Base-by-base conservation (phyloP, 2,888 invertebrate genomes). In the Clitarchus hookeri region DNA sequence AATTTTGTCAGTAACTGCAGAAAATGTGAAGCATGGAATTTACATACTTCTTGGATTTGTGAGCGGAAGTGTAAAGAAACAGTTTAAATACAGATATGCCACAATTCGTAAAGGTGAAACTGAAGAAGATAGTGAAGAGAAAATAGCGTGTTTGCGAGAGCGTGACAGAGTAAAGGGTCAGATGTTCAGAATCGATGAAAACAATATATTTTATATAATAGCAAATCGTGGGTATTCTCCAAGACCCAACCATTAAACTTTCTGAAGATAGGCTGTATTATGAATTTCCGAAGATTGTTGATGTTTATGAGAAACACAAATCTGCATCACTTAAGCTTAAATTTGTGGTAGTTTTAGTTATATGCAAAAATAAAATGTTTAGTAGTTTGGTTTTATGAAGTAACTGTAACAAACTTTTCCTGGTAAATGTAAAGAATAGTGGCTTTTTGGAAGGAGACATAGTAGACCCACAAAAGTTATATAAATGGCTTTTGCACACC, bases 131-230 rank as follows among this genome's bases (percentile, higher is more conserved):
- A 9, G 16, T 44, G 44, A 83, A 44, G 48, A 36, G 25, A 48
- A 48, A 44, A 26, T 44, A 12, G 36, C 23, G n/a, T 44, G n/a
- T 26, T 83, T 48, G 83, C 27, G 36, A 44, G 44, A 11, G 25
- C 44, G 83, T 83, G 44, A 83, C 16, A 65, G 8, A 44, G 83
- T 48, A 83, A 83, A 83, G 83, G 23, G 19, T 25, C 83, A 83
- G 83, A 83, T 44, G 27, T 83, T 44, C 44, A 83, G 44, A 44
- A 83, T 44, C 36, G 3, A 83, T 83, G 83, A 83, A 83, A 83
- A 25, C 44, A 16, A 44, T 44, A 44, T 27, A 44, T 83, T 36
- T 83, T 83, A 83, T 23, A 44, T 83, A n/a, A 44, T 44, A 83
- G 83, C 83, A 44, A 44, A 44, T 83, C 44, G 6, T 83, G 13